Evolutionary conservation across 2,888 invertebrate species (phyloP), one percentile per base, ranked within the genome.

Genomic region (Celastrina argiolus): DNA sequence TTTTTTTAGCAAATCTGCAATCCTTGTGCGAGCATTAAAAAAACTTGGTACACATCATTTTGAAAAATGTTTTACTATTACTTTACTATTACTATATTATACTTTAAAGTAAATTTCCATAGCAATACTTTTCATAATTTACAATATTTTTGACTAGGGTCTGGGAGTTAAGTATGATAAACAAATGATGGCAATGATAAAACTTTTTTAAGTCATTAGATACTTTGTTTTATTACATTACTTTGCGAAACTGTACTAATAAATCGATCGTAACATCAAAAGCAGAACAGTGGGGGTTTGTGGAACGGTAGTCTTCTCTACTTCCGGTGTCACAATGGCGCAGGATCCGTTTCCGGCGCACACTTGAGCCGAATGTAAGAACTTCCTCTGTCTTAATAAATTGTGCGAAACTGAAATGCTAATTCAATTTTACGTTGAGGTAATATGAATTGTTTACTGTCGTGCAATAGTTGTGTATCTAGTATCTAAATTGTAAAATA

Each of bases 311-410:
- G 85, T 90, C 90, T 88, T 88, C 78, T 81, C 83, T 84, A 81
- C 83, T 87, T 87, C 89, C 90, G 84, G 80, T 78, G 81, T 86
- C 84, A 87, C 87, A 88, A 88, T 87, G 82, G 86, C 80, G 79
- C 77, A 73, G 76, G 75, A 81, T 86, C 88, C 87, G 85, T 76
- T 88, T 90, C 89, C 89, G 78, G 73, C 72, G 76, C 75, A 81
- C 80, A 84, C 85, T 85, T 85, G 84, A 82, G 75, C 71, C 70
- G 78, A 80, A 83, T 83, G 75, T 80, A 81, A 77, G 79, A 79
- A 79, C 82, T 84, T 82, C 83, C 82, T 80, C 75, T 72, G 71
- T 71, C 74, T 76, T 78, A 77, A 76, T 78, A 73, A 74, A 77
- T 78, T 72, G 70, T 68, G 65, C 69, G 39, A 70, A 73, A 68